Base-by-base conservation (phyloP, 1,140 invertebrate genomes). In the Diabrotica virgifera region DNA sequence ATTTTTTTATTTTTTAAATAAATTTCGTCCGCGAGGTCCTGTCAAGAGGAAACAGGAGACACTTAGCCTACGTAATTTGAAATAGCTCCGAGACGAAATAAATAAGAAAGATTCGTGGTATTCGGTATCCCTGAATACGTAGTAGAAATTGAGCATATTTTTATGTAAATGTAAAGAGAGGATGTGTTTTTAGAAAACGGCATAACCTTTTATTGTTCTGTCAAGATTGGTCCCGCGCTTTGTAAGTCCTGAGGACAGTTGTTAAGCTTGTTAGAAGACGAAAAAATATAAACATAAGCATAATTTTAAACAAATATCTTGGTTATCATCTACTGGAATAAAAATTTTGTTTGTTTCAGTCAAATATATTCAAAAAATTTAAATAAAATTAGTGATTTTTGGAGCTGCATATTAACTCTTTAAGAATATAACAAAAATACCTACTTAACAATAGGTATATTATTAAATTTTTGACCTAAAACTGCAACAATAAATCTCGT, bases 131-230 rank as follows among this genome's bases (percentile, higher is more conserved):
- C 40, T 46, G 40, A 46, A 46, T 46, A 46, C 8, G 40, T n/a
- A n/a, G 8, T 46, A 46, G 40, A 46, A n/a, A 46, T 46, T 46
- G 40, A 46, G 40, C 2, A 46, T 46, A 46, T 46, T 46, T 46
- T 46, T 46, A 46, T 46, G 40, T 46, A 46, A 46, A 46, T 46
- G 40, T 46, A 46, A 46, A 46, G 40, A 46, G 40, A 46, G 40
- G 40, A 5, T 46, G 40, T 46, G 40, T 46, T 46, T 24, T 46
- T 46, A 46, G 4, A 46, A 46, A 46, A n/a, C 6, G n/a, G 40
- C n/a, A 46, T 6, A 46, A 46, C 5, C 40, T 46, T 46, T 8
- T 46, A 46, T 46, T 46, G n/a, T 46, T 46, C 40, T n/a, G 8
- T 46, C 8, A 46, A 46, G n/a, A 8, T 46, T 46, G 40, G n/a